Evolutionary conservation across 2,797 vertebrate species (phyloP), one percentile per base, ranked within the genome.

Genomic region (Cheirogaleus major): DNA sequence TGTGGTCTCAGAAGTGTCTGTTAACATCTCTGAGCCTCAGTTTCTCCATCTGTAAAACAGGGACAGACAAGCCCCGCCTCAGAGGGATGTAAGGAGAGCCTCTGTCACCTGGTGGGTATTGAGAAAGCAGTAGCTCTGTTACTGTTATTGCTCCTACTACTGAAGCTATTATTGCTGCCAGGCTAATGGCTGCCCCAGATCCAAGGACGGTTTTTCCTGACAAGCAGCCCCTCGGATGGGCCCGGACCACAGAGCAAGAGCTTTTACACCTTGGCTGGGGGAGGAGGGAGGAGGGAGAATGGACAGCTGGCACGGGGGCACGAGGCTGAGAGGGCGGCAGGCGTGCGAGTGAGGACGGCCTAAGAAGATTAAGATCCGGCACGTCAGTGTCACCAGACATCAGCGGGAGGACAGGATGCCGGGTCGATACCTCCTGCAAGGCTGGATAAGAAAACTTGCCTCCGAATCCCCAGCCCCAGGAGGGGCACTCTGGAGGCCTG

Each of bases 381-480:
- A 2, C 30, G 32, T 75, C 35, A 65, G 18, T 0, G 0, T 59
- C n/a, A 0, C 30, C 0, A 0, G 69, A 32, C 4, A 8, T 86
- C 87, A 80, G 41, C 0, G 1, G 52, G 83, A 80, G 32, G 67
- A 32, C 55, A 25, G 76, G 52, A 61, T 38, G 32, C 69, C 0
- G 5, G 9, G 9, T 14, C 23, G 0, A 55, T 69, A 61, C 38
- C 87, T 73, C 83, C 95, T 87, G 90, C 43, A 11, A 63, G 50
- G 72, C 76, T 41, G 11, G 93, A 90, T 95, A 84, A 96, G 91
- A 61, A 52, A 48, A 20, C 35, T 59, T 7, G 4, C 30, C 61
- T 63, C 35, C 38, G 61, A 41, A 78, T 57, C 48, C 67, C 0
- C 2, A 50, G 43, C 11, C 32, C n/a, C 6, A 0, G 22, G 35